These are phyloP conservation scores for Chionoecetes opilio DNA, from an alignment of 1,140 invertebrate genomes.

Conservation along the genomic window DNA sequence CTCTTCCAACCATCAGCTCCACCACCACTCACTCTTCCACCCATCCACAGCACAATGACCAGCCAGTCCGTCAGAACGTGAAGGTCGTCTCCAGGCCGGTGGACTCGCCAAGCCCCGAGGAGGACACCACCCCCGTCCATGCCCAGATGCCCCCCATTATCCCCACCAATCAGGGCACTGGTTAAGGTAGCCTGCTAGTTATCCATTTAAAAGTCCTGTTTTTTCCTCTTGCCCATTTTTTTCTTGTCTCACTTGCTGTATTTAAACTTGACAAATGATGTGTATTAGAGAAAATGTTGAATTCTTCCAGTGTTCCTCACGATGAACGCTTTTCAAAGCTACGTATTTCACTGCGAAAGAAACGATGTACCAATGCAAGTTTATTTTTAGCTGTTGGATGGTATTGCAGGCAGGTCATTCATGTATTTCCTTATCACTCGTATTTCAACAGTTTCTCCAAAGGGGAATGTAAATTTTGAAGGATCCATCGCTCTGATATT, in stretches of 20 bases:
- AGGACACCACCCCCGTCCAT: conserved; percentile 86
- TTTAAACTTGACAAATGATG: conserved; percentile 1
- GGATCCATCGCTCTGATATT: background rate
- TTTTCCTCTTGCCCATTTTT: background rate
- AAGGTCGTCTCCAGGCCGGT: conserved; percentile 86
- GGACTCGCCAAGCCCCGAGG: conserved; percentile 88
- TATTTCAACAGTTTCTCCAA: background rate
- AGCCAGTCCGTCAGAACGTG: conserved; percentile 85
- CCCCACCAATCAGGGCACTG: conserved; percentile 59
- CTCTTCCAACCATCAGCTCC: too few relatives aligned
- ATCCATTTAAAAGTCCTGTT: background rate
- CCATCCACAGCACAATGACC: conserved; percentile 83
- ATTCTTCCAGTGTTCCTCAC: background rate
- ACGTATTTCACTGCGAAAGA: background rate
- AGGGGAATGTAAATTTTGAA: background rate
- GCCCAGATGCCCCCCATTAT: conserved; percentile 83
- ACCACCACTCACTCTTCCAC: too few relatives aligned
- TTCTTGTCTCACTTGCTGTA: background rate
- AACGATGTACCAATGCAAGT: background rate
- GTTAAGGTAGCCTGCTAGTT: background rate
- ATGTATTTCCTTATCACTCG: conserved; percentile 6
- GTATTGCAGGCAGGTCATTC: background rate
- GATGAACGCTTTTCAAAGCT: background rate
- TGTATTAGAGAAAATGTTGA: conserved; percentile 1
- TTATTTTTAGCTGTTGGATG: background rate